phyloP scores from a whole-genome alignment of 2,888 invertebrate genomes.

The Chorisops tibialis region DNA sequence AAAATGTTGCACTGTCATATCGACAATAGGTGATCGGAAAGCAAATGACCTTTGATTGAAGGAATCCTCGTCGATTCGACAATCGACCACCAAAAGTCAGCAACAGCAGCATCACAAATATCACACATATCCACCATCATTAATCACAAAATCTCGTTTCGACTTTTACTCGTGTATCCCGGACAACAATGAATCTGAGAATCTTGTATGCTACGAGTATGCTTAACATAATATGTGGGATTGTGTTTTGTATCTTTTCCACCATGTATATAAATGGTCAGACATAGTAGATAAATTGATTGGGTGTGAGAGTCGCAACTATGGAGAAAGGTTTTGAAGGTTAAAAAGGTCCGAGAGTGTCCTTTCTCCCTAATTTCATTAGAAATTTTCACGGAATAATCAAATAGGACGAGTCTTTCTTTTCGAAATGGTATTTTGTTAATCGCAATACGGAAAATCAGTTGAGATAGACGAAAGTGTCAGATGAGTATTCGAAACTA shows the following conservation, averaged over 20 bases:
- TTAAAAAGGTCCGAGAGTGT: slow-evolving; percentile 8
- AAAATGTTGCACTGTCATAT: slow-evolving; percentile 25
- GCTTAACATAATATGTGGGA: slow-evolving; percentile 1
- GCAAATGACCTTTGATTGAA: slow-evolving; percentile 25
- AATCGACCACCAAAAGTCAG: slow-evolving; percentile 25
- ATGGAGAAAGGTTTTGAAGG: slow-evolving; percentile 20
- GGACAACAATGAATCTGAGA: slow-evolving; percentile 17
- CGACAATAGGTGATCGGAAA: slow-evolving; percentile 17
- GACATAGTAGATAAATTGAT: slow-evolving; percentile 23
- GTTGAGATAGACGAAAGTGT: slow-evolving; percentile 21
- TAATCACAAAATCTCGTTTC: slow-evolving; percentile 10
- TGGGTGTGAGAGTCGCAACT: slow-evolving; percentile 24
- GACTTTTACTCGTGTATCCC: neutral
- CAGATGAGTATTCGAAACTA: neutral
- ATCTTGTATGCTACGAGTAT: slow-evolving; percentile 10
- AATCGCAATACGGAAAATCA: neutral
- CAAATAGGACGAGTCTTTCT: slow-evolving; percentile 7
- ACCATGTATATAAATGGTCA: slow-evolving; percentile 23
- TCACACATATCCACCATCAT: slow-evolving; percentile 4
- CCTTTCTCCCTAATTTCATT: slow-evolving; percentile 24
- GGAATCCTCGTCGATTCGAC: slow-evolving; percentile 1
- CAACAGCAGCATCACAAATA: slow-evolving; percentile 23
- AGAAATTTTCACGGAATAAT: slow-evolving; percentile 18
- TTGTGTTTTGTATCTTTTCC: slow-evolving; percentile 7
- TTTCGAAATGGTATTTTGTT: neutral